Evolutionary conservation across 2,797 vertebrate genomes (phyloP), one percentile per base, ranked within the genome.

Genomic region (Gadopsis bispinosus): DNA sequence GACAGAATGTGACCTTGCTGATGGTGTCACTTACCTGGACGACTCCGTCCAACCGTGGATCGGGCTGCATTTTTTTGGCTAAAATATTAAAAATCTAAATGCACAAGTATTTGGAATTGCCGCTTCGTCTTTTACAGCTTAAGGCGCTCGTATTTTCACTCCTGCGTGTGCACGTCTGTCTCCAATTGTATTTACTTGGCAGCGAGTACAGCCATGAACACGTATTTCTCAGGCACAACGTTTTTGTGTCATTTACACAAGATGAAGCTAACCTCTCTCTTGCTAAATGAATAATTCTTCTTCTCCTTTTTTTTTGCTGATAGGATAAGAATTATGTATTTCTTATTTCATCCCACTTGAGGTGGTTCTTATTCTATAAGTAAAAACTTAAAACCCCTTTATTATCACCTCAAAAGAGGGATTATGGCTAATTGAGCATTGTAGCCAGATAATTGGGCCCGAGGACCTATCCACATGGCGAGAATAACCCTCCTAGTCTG

Each of bases 401-500:
- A 92, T 94, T 83, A 92, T 92, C 90, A 91, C 92, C 91, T 95
- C 94, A 95, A 96, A 95, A 95, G 93, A 95, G 93, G 96, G 96
- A 96, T 96, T 96, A 96, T 93, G 92, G 90, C 94, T 94, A 96
- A 96, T 96, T 95, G 95, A 96, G 94, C 94, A 93, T 94, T 93
- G 94, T 95, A 92, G 90, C 95, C 92, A 94, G 94, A 93, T 97
- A 97, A 98, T 97, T 97, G 96, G 95, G 93, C 93, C 95, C 95
- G 95, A 96, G 94, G 93, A 94, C 92, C 95, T 93, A 96, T 97
- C 96, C 95, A 95, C 95, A 95, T 96, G 96, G 95, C 96, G 96
- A 96, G 96, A 95, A 90, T 97, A 97, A 97, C 96, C 96, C 97
- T 97, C 96, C 94, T 95, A 94, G 95, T 93, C 94, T 93, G 93